These are phyloP conservation scores for Meliscaeva auricollis DNA, from an alignment of 2,888 invertebrate genomes.

Conservation along the genomic window DNA sequence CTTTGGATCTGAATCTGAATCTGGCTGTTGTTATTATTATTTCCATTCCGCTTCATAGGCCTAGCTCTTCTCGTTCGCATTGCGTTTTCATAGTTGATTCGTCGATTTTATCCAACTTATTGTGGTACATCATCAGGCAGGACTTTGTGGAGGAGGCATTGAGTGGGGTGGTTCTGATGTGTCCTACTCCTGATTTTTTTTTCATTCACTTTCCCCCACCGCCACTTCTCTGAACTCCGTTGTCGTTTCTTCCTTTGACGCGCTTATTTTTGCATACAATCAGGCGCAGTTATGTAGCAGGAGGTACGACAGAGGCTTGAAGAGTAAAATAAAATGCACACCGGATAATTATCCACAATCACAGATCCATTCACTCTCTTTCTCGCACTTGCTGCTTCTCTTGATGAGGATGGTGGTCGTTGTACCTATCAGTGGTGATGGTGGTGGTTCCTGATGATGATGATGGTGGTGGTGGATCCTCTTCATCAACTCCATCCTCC, in stretches of 20 bases:
- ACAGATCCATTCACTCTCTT: constrained; percentile 72
- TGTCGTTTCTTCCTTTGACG: constrained; percentile 46
- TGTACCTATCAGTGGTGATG: constrained; percentile 34
- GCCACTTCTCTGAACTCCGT: constrained; percentile 28
- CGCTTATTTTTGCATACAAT: constrained; percentile 47
- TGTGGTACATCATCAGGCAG: background rate
- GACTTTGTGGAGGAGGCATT: background rate
- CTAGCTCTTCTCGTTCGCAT: constrained; percentile 45
- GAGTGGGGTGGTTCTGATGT: constrained; percentile 5
- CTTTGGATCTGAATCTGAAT: background rate
- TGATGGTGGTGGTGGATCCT: constrained; percentile 66
- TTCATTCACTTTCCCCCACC: constrained; percentile 7
- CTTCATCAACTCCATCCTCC: constrained; percentile 68
- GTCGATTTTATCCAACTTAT: constrained; percentile 61
- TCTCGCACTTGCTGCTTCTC: constrained; percentile 63
- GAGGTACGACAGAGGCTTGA: constrained; percentile 8
- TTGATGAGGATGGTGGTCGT: constrained; percentile 46
- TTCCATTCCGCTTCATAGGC: constrained; percentile 74
- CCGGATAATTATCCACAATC: constrained; percentile 76
- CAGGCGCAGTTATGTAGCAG: constrained; percentile 15
- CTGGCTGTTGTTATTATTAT: constrained; percentile 69
- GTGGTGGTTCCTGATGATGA: constrained; percentile 16
- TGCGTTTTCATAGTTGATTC: constrained; percentile 69
- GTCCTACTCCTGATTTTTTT: constrained; percentile 37
- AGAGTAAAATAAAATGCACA: constrained; percentile 70